phyloP scores from a whole-genome alignment of 2,113 vertebrate species.

The Mandrillus leucophaeus region DNA sequence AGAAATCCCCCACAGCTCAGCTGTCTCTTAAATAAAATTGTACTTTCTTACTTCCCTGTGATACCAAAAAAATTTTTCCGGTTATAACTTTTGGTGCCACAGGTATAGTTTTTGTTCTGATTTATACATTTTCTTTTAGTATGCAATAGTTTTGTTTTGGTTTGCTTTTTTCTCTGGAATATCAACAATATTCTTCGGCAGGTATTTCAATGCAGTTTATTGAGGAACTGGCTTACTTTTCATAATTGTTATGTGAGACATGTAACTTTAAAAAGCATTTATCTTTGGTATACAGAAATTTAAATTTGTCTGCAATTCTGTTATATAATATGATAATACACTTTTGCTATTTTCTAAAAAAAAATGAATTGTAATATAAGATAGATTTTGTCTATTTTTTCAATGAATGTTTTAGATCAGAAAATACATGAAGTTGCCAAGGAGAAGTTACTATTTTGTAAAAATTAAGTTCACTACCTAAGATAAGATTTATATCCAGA shows the following conservation, averaged over 20 bases:
- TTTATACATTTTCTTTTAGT: not conserved
- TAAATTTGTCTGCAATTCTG: not conserved
- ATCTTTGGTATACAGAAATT: not conserved
- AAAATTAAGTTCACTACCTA: not conserved
- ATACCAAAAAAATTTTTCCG: not conserved
- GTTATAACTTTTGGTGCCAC: not conserved
- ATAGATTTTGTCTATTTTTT: not conserved
- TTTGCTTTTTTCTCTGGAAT: too few relatives aligned
- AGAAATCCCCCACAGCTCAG: not conserved
- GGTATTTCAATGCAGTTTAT: not conserved
- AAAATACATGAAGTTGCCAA: not conserved
- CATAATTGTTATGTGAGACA: not conserved
- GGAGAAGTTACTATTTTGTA: not conserved
- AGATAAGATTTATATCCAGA: not conserved
- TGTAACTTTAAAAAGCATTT: not conserved
- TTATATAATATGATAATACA: not conserved
- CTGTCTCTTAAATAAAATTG: not conserved
- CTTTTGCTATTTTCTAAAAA: not conserved
- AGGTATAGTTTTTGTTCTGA: not conserved
- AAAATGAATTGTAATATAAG: not conserved
- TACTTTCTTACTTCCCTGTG: not conserved
- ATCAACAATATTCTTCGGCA: not conserved
- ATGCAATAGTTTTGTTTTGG: not conserved
- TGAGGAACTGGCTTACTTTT: not conserved
- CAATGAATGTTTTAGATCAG: not conserved